Conservation (phyloP, 53 echinoderm and acorn worm species). For the Luidia sarsii region DNA sequence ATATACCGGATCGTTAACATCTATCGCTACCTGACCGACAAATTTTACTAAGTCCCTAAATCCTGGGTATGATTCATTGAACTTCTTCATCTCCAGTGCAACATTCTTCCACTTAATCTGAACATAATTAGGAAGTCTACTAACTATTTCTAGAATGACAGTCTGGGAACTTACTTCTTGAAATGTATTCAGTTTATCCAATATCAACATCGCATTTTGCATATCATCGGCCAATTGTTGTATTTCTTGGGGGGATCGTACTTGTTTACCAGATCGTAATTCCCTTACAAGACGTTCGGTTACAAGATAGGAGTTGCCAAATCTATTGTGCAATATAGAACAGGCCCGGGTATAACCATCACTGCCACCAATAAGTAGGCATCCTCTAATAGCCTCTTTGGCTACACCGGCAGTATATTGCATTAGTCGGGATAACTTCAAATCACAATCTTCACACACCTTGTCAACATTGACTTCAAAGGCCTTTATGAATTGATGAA, state of each 20-base stretch:
- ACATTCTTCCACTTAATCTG: too few species aligned
- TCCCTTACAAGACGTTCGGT: conserved; percentile 41
- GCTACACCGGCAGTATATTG: conserved; percentile 54
- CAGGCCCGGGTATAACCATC: conserved; percentile 30
- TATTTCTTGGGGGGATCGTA: conserved; percentile 32
- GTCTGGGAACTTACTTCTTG: too few species aligned
- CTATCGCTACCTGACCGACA: conserved; percentile 3
- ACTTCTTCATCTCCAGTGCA: conserved; percentile 20
- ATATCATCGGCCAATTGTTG: conserved; percentile 62
- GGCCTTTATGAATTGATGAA: conserved; percentile 41
- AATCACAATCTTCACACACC: conserved; percentile 45
- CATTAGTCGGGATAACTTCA: conserved; percentile 53
- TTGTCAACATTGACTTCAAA: conserved; percentile 63
- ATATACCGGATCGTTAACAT: conserved; percentile 47
- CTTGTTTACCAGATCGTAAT: conserved; percentile 33
- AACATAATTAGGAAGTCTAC: too few species aligned
- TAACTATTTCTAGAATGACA: too few species aligned
- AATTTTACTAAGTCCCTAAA: conserved; percentile 24
- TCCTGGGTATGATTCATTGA: neutral
- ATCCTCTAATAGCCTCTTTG: conserved; percentile 56
- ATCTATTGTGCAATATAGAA: conserved; percentile 19
- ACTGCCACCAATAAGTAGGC: conserved; percentile 6
- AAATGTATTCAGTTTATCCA: conserved; percentile 24
- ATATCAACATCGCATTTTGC: conserved; percentile 31
- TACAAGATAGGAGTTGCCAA: conserved; percentile 44